Evolutionary conservation across 2,888 invertebrate species (phyloP).

Genomic region (Scaptomyza polygonia): DNA sequence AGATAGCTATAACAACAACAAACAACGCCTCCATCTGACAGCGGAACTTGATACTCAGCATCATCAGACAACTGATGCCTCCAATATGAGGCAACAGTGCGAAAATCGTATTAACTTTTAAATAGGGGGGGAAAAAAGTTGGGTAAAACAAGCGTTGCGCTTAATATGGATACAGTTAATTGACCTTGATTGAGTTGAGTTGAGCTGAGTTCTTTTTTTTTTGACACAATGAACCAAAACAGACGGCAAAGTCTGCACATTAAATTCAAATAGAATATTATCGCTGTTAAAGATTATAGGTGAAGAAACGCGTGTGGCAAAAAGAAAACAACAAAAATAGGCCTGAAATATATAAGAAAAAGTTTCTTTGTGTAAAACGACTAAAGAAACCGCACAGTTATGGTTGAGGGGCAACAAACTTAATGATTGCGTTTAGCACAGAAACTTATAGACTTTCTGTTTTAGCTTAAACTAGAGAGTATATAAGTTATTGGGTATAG

Average conservation of each 20-base stretch:
- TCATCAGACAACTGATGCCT: slow-evolving; percentile 3
- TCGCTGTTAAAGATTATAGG: not conserved
- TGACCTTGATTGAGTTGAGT: slow-evolving; percentile 81
- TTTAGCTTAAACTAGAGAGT: not conserved
- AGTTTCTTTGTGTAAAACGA: not conserved
- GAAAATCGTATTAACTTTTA: slow-evolving; percentile 53
- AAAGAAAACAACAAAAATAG: not conserved
- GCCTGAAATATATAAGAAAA: not conserved
- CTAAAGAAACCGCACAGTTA: not conserved
- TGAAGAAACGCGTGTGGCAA: not conserved
- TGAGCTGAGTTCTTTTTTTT: slow-evolving; percentile 60
- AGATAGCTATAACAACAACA: slow-evolving; percentile 11
- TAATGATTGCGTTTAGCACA: not conserved
- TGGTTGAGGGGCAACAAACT: not conserved
- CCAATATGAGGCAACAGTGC: slow-evolving; percentile 36
- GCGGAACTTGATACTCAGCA: slow-evolving; percentile 58
- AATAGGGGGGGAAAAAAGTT: slow-evolving; percentile 25
- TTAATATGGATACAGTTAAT: slow-evolving; percentile 82
- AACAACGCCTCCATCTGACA: slow-evolving; percentile 65
- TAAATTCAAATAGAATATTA: not conserved
- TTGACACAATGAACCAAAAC: slow-evolving; percentile 39
- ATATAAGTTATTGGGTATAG: not conserved
- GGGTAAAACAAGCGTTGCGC: slow-evolving; percentile 38
- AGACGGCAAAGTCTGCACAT: slow-evolving; percentile 9
- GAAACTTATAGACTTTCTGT: not conserved